Conservation (phyloP, 2,888 invertebrate genomes). For the Chorisops tibialis region DNA sequence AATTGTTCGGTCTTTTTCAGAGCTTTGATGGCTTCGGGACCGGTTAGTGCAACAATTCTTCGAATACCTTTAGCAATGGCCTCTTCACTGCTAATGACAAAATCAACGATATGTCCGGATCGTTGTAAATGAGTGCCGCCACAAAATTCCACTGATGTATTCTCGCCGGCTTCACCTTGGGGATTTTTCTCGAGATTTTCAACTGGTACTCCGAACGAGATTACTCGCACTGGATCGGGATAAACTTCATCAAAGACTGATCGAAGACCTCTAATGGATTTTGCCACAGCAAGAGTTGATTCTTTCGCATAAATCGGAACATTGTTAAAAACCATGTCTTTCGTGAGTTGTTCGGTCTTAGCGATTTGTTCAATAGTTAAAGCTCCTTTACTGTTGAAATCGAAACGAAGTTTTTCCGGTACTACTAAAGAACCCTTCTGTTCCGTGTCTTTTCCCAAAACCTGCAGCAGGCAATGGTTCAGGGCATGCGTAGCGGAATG, state of each 20-base stretch:
- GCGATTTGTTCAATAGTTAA: constrained; percentile 86
- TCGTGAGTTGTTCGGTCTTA: constrained; percentile 76
- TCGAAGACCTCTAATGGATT: constrained; percentile 85
- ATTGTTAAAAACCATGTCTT: constrained; percentile 71
- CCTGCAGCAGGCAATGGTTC: constrained; percentile 88
- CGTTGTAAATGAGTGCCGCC: constrained; percentile 94
- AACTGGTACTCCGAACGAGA: constrained; percentile 90
- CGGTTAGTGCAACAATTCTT: constrained; percentile 94
- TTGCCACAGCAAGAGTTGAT: constrained; percentile 77
- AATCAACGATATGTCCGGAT: constrained; percentile 90
- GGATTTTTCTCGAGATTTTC: constrained; percentile 87
- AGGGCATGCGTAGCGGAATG: constrained; percentile 97
- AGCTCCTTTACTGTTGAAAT: constrained; percentile 93
- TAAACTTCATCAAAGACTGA: constrained; percentile 99
- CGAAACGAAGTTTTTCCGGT: constrained; percentile 93
- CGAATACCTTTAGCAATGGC: constrained; percentile 98
- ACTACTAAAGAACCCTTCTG: constrained; percentile 97
- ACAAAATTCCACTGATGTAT: constrained; percentile 97
- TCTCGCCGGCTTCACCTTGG: constrained; percentile 68
- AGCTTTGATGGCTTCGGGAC: constrained; percentile 88
- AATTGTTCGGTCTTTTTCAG: constrained; percentile 74
- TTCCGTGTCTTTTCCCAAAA: constrained; percentile 87
- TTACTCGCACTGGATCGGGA: constrained; percentile 92
- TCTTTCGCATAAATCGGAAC: constrained; percentile 85
- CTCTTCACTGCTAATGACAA: constrained; percentile 96